Conservation (phyloP, 2,888 invertebrate genomes). For the Netelia melanura region DNA sequence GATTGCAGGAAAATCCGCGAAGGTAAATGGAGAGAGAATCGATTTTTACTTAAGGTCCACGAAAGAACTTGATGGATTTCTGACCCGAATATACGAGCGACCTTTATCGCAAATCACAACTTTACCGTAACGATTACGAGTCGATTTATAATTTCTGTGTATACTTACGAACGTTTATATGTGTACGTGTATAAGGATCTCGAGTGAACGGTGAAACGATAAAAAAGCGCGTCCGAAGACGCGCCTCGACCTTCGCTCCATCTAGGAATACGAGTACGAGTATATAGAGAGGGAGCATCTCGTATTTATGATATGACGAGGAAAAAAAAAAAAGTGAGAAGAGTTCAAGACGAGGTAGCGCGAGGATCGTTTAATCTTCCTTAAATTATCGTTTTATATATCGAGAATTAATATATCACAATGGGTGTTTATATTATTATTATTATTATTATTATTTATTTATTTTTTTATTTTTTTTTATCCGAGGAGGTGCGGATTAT, state of each 20-base stretch:
- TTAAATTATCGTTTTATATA: conserved; percentile 32
- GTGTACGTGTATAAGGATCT: conserved; percentile 2
- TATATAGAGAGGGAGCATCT: conserved; percentile 53
- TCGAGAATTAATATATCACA: not conserved
- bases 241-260: conserved; percentile 64
- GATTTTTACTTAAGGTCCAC: not conserved
- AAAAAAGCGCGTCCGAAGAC: conserved; percentile 45
- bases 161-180: not conserved
- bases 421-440: too few relatives aligned
- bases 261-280: conserved; percentile 23
- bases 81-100: conserved; percentile 57
- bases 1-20: not conserved
- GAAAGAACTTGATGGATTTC: conserved; percentile 25
- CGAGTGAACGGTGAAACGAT: conserved; percentile 65
- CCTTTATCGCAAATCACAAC: conserved; percentile 53
- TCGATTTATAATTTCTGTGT: conserved; percentile 39
- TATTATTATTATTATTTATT: too few relatives aligned
- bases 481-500: too few relatives aligned
- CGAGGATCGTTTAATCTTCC: conserved; percentile 27
- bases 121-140: conserved; percentile 3
- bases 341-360: conserved; percentile 21
- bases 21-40: not conserved
- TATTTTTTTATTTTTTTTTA: too few relatives aligned
- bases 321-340: conserved; percentile 11
- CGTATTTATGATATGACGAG: conserved; percentile 45